These are phyloP conservation scores for Danionella dracula DNA, from an alignment of 2,797 vertebrate species.

Conservation along the genomic window DNA sequence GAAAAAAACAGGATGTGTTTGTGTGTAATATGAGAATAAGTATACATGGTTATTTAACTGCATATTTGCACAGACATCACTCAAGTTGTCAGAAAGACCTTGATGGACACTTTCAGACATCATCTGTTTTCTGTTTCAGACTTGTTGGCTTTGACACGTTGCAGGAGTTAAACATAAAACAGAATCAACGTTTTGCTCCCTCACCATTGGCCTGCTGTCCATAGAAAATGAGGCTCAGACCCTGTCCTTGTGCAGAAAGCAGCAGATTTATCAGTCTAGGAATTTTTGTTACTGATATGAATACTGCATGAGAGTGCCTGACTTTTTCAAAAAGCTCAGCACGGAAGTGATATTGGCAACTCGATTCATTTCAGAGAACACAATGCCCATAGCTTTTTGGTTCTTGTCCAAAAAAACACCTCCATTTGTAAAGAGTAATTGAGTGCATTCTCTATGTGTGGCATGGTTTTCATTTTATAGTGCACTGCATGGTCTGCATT, in stretches of 20 bases:
- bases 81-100: not conserved
- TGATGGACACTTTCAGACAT: constrained; percentile 4
- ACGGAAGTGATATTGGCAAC: constrained; percentile 41
- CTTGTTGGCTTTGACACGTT: constrained; percentile 19
- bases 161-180: constrained; percentile 45
- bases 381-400: constrained; percentile 32
- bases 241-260: constrained; percentile 46
- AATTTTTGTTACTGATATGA: constrained; percentile 55
- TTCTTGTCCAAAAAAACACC: constrained; percentile 27
- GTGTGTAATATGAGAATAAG: not conserved
- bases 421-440: constrained; percentile 33
- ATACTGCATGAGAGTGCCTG: constrained; percentile 50
- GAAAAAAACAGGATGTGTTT: no score
- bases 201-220: constrained; percentile 48
- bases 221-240: constrained; percentile 56
- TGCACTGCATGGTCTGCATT: not conserved
- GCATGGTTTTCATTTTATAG: constrained; percentile 19
- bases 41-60: not conserved
- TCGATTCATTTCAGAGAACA: constrained; percentile 43
- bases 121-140: constrained; percentile 32
- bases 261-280: constrained; percentile 54
- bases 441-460: constrained; percentile 7
- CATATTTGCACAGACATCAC: not conserved
- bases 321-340: constrained; percentile 48
- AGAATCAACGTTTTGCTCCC: constrained; percentile 36